A percentile compares a stretch with the other conserved stretches of the same genome.
phyloP scores from a whole-genome alignment of 1,140 invertebrate species.

The Drosophila prosaltans region DNA sequence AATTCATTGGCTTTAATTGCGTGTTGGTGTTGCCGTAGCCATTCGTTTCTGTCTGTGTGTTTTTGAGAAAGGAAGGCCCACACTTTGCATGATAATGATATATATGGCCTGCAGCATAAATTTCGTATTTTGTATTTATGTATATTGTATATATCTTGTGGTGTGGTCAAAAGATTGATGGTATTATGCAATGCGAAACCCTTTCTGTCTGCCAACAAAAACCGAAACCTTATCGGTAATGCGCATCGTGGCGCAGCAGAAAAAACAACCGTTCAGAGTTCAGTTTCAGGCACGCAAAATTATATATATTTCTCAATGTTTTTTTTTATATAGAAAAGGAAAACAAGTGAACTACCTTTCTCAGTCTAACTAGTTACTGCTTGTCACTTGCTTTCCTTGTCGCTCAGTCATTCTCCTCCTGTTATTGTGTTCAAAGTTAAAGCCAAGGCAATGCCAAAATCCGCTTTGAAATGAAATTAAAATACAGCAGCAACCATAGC shows the following conservation, averaged over 20 bases:
- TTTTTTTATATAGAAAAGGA: slow-evolving; percentile 2
- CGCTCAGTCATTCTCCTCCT: slow-evolving; percentile 5
- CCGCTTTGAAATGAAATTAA: slow-evolving; percentile 75
- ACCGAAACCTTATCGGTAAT: slow-evolving; percentile 64
- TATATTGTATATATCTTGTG: slow-evolving; percentile 28
- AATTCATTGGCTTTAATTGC: slow-evolving; percentile 77
- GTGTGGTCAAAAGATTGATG: slow-evolving; percentile 78
- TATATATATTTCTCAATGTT: slow-evolving; percentile 19
- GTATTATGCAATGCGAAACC: slow-evolving; percentile 60
- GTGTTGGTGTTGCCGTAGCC: slow-evolving; percentile 38
- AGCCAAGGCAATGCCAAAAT: slow-evolving; percentile 60
- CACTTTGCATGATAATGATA: slow-evolving; percentile 55
- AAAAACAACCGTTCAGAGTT: slow-evolving; percentile 43
- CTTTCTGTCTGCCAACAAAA: slow-evolving; percentile 29
- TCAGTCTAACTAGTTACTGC: not conserved
- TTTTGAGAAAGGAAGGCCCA: slow-evolving; percentile 23
- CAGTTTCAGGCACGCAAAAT: slow-evolving; percentile 69
- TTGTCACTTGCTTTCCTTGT: not conserved
- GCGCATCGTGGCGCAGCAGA: slow-evolving; percentile 49
- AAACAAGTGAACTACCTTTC: slow-evolving; percentile 48
- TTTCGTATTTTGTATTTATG: slow-evolving; percentile 12
- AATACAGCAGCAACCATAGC: slow-evolving; percentile 40
- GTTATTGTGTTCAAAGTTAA: slow-evolving; percentile 40
- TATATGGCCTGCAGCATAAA: slow-evolving; percentile 71
- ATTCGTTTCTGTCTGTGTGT: slow-evolving; percentile 22